phyloP scores from a whole-genome alignment of 2,113 vertebrate genomes.

The Thalassoma bifasciatum region DNA sequence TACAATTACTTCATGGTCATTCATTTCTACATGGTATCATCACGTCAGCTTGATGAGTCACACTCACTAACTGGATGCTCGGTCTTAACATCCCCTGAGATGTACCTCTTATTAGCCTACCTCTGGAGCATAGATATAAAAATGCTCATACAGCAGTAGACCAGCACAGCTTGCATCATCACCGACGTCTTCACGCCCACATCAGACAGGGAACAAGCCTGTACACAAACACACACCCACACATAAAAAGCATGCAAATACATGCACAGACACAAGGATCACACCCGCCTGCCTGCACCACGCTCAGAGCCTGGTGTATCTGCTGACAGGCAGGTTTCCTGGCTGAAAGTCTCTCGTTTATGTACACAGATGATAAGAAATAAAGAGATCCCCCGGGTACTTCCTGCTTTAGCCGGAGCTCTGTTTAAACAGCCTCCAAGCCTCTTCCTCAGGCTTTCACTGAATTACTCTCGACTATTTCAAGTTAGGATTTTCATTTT shows the following conservation, averaged over 20 bases:
- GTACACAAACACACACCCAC: constrained; percentile 45
- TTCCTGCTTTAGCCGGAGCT: constrained; percentile 65
- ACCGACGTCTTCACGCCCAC: constrained; percentile 28
- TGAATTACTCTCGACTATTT: constrained; percentile 3
- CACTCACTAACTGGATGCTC: not conserved
- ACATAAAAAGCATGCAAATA: constrained; percentile 53
- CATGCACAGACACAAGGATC: constrained; percentile 36
- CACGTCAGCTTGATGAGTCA: constrained; percentile 12
- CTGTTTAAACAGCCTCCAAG: constrained; percentile 51
- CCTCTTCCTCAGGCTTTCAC: constrained; percentile 20
- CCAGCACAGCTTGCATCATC: constrained; percentile 17
- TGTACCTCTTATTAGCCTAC: not conserved
- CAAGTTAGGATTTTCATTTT: constrained; percentile 1
- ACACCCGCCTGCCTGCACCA: constrained; percentile 5
- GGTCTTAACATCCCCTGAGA: not conserved
- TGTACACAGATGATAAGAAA: constrained; percentile 52
- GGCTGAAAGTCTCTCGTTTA: constrained; percentile 28
- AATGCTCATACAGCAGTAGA: not conserved
- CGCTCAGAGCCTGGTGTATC: constrained; percentile 6
- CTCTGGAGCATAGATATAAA: not conserved
- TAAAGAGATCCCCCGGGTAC: constrained; percentile 45
- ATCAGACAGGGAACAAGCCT: constrained; percentile 36
- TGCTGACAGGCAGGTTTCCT: constrained; percentile 51
- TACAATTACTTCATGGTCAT: constrained; percentile 32
- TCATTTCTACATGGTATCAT: not conserved